These are phyloP conservation scores for Patella depressa DNA, from an alignment of 2,888 invertebrate species.

Conservation along the genomic window DNA sequence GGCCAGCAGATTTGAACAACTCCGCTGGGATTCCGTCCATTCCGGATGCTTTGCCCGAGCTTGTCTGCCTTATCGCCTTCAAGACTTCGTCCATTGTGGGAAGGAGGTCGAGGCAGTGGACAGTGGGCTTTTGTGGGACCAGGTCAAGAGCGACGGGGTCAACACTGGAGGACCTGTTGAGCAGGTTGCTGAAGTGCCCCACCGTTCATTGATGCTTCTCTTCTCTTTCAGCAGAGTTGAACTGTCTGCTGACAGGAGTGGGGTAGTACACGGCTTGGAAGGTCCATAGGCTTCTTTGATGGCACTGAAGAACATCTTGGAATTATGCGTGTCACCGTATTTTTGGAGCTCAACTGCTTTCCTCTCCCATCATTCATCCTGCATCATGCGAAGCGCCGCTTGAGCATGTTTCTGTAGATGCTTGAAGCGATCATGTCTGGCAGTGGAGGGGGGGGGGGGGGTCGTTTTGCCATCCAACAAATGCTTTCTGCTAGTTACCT, in stretches of 20 bases:
- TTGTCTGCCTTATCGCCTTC: slow-evolving; percentile 18
- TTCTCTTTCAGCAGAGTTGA: too few relatives aligned
- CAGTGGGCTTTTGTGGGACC: slow-evolving; percentile 12
- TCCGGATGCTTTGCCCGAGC: slow-evolving; percentile 22
- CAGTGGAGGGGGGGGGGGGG: background rate
- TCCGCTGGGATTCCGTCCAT: slow-evolving; percentile 30
- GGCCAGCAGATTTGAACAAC: slow-evolving; percentile 16
- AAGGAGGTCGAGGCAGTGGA: too few relatives aligned
- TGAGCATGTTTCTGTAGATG: slow-evolving; percentile 11
- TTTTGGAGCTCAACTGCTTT: slow-evolving; percentile 24
- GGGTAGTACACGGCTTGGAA: slow-evolving; percentile 6
- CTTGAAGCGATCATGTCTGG: slow-evolving; percentile 18
- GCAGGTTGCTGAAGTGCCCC: slow-evolving; percentile 26
- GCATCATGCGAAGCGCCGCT: slow-evolving; percentile 14
- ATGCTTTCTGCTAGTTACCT: background rate
- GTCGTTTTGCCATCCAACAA: slow-evolving; percentile 6
- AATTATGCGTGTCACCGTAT: slow-evolving; percentile 16
- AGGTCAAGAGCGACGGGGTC: background rate
- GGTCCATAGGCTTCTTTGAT: slow-evolving; percentile 24
- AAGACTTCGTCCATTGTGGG: slow-evolving; percentile 6
- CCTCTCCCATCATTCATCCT: slow-evolving; percentile 21
- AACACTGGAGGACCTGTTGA: slow-evolving; percentile 26
- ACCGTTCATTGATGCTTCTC: too few relatives aligned
- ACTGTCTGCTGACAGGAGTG: background rate
- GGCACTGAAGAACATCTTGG: slow-evolving; percentile 2